Conservation (phyloP, 2,888 invertebrate species). For the Xanthostigma xanthostigma region DNA sequence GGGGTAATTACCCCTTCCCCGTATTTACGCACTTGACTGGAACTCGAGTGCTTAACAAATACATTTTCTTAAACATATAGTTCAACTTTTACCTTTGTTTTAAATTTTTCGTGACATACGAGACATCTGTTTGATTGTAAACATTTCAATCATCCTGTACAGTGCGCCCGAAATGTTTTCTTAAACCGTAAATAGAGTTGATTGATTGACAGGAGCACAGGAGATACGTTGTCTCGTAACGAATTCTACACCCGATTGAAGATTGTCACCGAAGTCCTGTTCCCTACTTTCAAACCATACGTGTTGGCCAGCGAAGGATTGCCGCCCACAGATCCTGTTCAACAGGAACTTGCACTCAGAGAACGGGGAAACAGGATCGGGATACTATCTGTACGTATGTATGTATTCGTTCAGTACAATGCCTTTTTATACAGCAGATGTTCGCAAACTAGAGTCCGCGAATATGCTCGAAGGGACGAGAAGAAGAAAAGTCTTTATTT, state of each 20-base stretch:
- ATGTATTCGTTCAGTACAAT: background rate
- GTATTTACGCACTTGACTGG: no score
- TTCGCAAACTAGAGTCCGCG: background rate
- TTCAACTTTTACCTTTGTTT: no score
- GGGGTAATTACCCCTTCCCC: no score
- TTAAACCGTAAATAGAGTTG: background rate
- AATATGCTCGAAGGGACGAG: no score
- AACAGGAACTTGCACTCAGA: slow-evolving; percentile 51
- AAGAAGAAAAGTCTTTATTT: no score
- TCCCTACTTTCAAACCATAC: slow-evolving; percentile 42
- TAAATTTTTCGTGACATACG: no score
- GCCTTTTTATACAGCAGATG: background rate
- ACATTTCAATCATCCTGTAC: no score
- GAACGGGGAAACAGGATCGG: slow-evolving; percentile 62
- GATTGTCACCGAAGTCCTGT: slow-evolving; percentile 41
- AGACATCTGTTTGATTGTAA: no score
- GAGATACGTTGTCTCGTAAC: slow-evolving; percentile 45
- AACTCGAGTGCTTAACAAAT: no score
- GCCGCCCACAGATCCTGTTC: slow-evolving; percentile 39
- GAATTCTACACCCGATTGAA: slow-evolving; percentile 44
- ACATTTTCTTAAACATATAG: no score
- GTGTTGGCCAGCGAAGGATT: slow-evolving; percentile 42
- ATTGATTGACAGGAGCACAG: slow-evolving; percentile 27
- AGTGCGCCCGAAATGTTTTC: no score
- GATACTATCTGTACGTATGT: slow-evolving; percentile 41